These are phyloP conservation scores for Aphelocoma coerulescens DNA, from an alignment of 2,113 vertebrate genomes.

Conservation along the genomic window DNA sequence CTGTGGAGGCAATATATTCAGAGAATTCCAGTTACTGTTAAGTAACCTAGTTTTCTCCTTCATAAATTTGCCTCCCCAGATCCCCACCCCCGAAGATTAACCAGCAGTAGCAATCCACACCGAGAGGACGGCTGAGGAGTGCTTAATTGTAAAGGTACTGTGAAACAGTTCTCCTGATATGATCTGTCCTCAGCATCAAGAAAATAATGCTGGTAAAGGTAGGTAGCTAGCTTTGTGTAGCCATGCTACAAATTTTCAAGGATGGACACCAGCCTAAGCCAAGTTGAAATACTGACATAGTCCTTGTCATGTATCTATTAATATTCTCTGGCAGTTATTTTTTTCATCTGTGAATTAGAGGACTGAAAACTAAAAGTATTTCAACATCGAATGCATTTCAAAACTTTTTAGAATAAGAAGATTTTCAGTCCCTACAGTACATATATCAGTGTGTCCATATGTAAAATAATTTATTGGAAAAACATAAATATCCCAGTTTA, in stretches of 20 bases:
- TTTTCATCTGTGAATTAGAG: neutral
- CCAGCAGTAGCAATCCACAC: slow-evolving; percentile 67
- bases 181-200: slow-evolving; percentile 40
- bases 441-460: neutral
- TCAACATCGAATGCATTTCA: neutral
- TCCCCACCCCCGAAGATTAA: slow-evolving; percentile 66
- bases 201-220: slow-evolving; percentile 51
- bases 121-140: slow-evolving; percentile 63
- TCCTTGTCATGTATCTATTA: neutral
- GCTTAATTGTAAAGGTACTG: slow-evolving; percentile 67
- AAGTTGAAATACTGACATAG: neutral
- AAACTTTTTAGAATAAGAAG: neutral
- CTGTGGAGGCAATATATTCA: slow-evolving; percentile 69
- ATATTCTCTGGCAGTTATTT: neutral
- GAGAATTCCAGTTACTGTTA: slow-evolving; percentile 70
- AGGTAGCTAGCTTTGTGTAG: slow-evolving; percentile 49
- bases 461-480: neutral
- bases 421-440: neutral
- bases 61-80: slow-evolving; percentile 70
- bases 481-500: neutral
- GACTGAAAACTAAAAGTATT: neutral
- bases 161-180: slow-evolving; percentile 59
- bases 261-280: neutral
- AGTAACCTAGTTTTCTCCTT: slow-evolving; percentile 71
- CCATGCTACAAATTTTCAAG: neutral